phyloP scores from a whole-genome alignment of 2,888 invertebrate genomes.

The Ctena decussata region DNA sequence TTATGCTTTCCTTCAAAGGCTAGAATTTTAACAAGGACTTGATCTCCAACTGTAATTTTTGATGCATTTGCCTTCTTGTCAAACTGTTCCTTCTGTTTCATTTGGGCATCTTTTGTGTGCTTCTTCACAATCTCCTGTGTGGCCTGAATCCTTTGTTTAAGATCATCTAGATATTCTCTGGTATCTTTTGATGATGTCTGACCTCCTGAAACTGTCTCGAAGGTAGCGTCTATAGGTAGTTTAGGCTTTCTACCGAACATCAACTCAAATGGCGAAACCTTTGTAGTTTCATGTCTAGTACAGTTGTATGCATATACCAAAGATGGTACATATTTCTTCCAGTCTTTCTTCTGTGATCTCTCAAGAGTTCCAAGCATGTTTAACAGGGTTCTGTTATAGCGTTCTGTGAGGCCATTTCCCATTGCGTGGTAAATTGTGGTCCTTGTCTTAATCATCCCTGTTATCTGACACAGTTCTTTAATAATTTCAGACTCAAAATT shows the following conservation, averaged over 20 bases:
- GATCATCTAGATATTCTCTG: not conserved
- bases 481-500: conserved; percentile 32
- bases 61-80: not conserved
- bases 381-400: conserved; percentile 30
- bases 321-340: conserved; percentile 21
- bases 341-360: conserved; percentile 1
- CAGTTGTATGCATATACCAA: conserved; percentile 38
- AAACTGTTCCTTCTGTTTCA: not conserved
- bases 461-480: conserved; percentile 24
- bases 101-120: not conserved
- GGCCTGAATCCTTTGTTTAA: not conserved
- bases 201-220: not conserved
- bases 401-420: conserved; percentile 15
- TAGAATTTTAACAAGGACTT: not conserved
- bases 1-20: not conserved
- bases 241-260: no score
- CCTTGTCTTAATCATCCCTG: conserved; percentile 16
- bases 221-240: not conserved
- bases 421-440: conserved; percentile 9
- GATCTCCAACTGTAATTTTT: not conserved
- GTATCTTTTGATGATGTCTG: not conserved
- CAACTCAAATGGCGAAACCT: conserved; percentile 23
- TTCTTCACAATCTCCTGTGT: not conserved
- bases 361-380: conserved; percentile 27
- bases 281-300: conserved; percentile 31